phyloP scores from a whole-genome alignment of 2,113 vertebrate species.

The Probosciger aterrimus region DNA sequence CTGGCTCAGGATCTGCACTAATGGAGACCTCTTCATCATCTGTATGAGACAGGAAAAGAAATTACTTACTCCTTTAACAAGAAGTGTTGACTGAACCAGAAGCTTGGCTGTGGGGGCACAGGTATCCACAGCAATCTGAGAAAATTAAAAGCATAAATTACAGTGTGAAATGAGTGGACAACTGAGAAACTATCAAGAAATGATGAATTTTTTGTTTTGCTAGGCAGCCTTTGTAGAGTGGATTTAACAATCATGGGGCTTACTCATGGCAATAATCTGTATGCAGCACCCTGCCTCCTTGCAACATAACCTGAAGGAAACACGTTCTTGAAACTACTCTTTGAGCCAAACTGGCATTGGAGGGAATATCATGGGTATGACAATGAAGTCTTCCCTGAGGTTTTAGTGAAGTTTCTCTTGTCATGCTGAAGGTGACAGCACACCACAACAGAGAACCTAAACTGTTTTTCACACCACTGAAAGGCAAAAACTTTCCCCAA shows the following conservation, averaged over 20 bases:
- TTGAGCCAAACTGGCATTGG: background rate
- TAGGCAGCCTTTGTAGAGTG: background rate
- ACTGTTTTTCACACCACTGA: background rate
- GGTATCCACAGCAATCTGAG: background rate
- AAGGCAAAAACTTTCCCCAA: background rate
- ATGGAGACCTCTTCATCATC: constrained; percentile 94
- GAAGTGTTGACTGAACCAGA: background rate
- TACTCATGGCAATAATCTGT: background rate
- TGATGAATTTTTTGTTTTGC: background rate
- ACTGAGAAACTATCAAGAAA: background rate
- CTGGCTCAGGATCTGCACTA: constrained; percentile 79
- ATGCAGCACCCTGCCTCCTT: background rate
- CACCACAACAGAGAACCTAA: background rate
- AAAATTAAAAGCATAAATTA: constrained; percentile 31
- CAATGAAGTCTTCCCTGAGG: background rate
- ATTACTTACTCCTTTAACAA: background rate
- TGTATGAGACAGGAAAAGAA: constrained; percentile 64
- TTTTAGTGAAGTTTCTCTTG: background rate
- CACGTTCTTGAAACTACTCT: background rate
- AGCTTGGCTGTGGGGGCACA: background rate
- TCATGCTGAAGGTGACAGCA: background rate
- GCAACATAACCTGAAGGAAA: background rate
- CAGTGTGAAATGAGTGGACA: background rate
- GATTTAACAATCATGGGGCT: background rate
- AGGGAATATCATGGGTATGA: background rate